Base-by-base conservation (phyloP, 2,113 vertebrate genomes). In the Oophaga pumilio region DNA sequence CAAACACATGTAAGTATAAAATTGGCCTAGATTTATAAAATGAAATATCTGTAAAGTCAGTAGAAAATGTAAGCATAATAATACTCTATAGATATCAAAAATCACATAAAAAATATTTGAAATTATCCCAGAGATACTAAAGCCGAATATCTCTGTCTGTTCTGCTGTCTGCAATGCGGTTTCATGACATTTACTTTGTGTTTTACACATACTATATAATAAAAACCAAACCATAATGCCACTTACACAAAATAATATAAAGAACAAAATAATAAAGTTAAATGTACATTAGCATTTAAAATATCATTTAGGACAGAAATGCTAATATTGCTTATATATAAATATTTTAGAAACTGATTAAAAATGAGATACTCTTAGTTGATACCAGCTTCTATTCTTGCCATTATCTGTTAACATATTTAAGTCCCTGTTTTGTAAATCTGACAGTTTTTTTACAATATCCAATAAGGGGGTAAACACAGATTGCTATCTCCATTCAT, bases 1-100 rank as follows among this genome's bases (percentile, higher is more conserved):
- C 79, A 82, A 66, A 82, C 52, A 59, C 53, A 79, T 14, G 8
- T n/a, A 17, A 17, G 43, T 82, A 66, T 66, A 82, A 82, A 82
- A 68, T 15, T 24, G 60, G 6, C 52, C 33, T 66, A 66, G 10
- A 68, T 82, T 82, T 82, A 68, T 52, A 82, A 82, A 82, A 52
- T 8, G 1, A 9, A 50, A 66, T 24, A 52, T 49, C 52, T 82
- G 22, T 68, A 82, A 4, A 24, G 33, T 24, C 80, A 82, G 43
- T 82, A 82, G 49, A 82, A 64, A 82, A 43, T 22, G 10, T 22
- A 62, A 62, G 50, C 17, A 14, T 64, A 22, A 49, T 49, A 64
- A 64, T 15, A 80, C 24, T 60, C 56, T 81, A 60, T 17, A 81
- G 15, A 73, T 26, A 28, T 73, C 0, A 73, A 20, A 79, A 53